phyloP scores from a whole-genome alignment of 2,113 vertebrate species.

The Leuciscus idus region DNA sequence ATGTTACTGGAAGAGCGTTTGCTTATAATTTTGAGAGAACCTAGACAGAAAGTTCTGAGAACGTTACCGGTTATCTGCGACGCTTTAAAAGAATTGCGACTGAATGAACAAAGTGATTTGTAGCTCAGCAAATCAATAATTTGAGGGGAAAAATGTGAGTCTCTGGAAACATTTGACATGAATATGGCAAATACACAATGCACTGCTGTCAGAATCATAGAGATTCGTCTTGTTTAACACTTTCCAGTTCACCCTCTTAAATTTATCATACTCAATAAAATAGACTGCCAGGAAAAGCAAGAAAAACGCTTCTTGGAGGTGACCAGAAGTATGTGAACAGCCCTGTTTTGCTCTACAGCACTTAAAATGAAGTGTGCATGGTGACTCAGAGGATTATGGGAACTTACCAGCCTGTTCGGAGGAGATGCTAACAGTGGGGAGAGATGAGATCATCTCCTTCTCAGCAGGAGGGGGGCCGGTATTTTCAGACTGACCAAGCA shows the following conservation, averaged over 20 bases:
- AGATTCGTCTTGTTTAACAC: conserved; percentile 13
- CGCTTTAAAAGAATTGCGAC: background rate
- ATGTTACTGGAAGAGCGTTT: too few relatives aligned
- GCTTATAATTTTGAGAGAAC: too few relatives aligned
- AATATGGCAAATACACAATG: conserved; percentile 15
- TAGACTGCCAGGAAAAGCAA: conserved; percentile 18
- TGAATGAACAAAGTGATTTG: background rate
- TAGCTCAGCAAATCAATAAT: background rate
- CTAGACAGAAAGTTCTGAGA: too few relatives aligned
- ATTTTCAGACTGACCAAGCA: conserved; percentile 88
- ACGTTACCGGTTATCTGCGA: too few relatives aligned
- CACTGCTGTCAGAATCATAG: background rate
- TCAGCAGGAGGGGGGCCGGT: conserved; percentile 88
- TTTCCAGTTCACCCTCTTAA: background rate
- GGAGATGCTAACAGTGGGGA: conserved; percentile 88
- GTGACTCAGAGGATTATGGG: conserved; percentile 57
- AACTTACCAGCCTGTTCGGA: conserved; percentile 88
- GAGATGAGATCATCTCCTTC: conserved; percentile 88
- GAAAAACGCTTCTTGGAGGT: conserved; percentile 34
- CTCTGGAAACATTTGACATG: background rate
- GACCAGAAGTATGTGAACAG: conserved; percentile 44
- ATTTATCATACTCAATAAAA: conserved; percentile 2
- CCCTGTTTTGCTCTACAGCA: background rate
- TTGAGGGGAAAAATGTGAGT: background rate
- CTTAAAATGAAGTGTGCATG: conserved; percentile 26